A percentile compares a stretch with the other conserved stretches of the same genome.
These are phyloP conservation scores for Drosophila kanekoi DNA, from an alignment of 2,888 invertebrate genomes.

Conservation along the genomic window DNA sequence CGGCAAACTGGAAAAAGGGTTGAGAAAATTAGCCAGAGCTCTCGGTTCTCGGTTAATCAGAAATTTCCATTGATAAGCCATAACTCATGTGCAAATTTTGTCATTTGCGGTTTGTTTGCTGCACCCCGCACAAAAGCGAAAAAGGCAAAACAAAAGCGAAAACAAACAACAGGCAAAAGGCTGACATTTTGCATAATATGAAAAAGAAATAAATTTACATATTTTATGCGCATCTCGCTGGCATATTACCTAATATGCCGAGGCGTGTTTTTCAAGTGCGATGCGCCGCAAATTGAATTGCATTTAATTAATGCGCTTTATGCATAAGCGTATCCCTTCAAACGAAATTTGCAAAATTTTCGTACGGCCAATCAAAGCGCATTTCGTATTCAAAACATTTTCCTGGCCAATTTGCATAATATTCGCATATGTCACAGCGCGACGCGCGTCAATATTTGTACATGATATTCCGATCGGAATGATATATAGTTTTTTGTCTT, in stretches of 20 bases:
- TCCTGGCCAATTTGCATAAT: slow-evolving; percentile 65
- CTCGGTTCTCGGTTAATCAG: slow-evolving; percentile 15
- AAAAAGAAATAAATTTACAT: slow-evolving; percentile 60
- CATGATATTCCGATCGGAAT: slow-evolving; percentile 24
- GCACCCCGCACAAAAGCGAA: slow-evolving; percentile 15
- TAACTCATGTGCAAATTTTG: slow-evolving; percentile 48
- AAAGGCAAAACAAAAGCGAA: slow-evolving; percentile 29
- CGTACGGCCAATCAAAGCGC: slow-evolving; percentile 58
- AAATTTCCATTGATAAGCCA: slow-evolving; percentile 40
- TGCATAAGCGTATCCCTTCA: slow-evolving; percentile 20
- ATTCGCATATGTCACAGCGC: slow-evolving; percentile 63
- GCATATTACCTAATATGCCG: slow-evolving; percentile 36
- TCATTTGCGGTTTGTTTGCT: slow-evolving; percentile 54
- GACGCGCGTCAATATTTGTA: slow-evolving; percentile 62
- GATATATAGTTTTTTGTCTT: slow-evolving; percentile 11
- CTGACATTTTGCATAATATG: slow-evolving; percentile 37
- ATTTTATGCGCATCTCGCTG: slow-evolving; percentile 49
- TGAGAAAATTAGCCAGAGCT: slow-evolving; percentile 40
- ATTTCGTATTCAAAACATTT: slow-evolving; percentile 57
- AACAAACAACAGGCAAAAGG: slow-evolving; percentile 24
- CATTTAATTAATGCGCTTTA: slow-evolving; percentile 57
- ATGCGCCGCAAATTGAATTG: slow-evolving; percentile 40
- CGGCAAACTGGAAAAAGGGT: slow-evolving; percentile 19
- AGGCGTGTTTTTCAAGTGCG: slow-evolving; percentile 56
- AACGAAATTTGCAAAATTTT: slow-evolving; percentile 15